A percentile compares a stretch with the other conserved stretches of the same genome.
Conservation (phyloP, 1,140 invertebrate genomes). For the Oreohelix idahoensis region DNA sequence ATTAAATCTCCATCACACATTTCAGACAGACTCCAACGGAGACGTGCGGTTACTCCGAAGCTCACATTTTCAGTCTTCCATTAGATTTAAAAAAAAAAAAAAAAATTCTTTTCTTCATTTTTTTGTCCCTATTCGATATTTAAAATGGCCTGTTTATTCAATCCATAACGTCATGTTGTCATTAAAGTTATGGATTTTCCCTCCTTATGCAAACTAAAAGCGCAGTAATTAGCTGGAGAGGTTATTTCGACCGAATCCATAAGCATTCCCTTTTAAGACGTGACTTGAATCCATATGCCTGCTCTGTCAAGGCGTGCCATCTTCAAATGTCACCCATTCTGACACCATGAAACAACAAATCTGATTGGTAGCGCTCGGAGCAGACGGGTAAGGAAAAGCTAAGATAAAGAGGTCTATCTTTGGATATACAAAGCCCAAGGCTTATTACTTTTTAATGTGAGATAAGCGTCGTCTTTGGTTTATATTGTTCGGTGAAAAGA, state of each 20-base stretch:
- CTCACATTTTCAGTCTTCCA: too few species aligned
- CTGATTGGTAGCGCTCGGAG: not conserved
- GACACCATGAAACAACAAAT: not conserved
- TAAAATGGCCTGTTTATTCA: not conserved
- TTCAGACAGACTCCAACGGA: too few species aligned
- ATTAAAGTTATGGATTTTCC: not conserved
- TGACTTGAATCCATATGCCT: not conserved
- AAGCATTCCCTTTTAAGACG: not conserved
- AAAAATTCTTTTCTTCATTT: too few species aligned
- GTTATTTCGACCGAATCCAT: not conserved
- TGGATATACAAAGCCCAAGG: too few species aligned
- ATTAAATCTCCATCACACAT: too few species aligned
- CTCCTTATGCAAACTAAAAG: not conserved
- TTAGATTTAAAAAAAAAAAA: too few species aligned
- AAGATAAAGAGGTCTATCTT: too few species aligned
- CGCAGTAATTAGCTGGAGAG: not conserved
- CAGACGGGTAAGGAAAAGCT: not conserved
- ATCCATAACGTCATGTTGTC: not conserved
- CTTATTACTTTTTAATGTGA: too few species aligned
- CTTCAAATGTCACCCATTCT: not conserved
- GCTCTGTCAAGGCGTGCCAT: not conserved
- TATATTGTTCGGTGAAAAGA: too few species aligned
- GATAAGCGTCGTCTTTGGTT: too few species aligned
- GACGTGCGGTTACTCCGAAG: too few species aligned
- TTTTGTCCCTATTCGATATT: too few species aligned